Conservation (phyloP, 2,797 vertebrate genomes). For the Phoeniculus purpureus region DNA sequence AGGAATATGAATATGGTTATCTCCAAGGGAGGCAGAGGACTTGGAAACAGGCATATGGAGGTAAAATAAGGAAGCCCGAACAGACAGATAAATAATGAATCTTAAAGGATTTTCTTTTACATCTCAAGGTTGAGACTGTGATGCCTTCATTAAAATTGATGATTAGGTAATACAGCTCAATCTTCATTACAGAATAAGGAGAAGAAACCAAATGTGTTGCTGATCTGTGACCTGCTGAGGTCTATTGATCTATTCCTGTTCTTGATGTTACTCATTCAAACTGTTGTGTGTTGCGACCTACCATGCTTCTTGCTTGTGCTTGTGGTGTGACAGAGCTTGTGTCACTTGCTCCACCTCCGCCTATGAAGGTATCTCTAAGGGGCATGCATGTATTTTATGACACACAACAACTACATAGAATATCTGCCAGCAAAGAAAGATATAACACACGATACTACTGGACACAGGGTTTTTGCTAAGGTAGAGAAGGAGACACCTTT, state of each 20-base stretch:
- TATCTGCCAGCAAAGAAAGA: neutral
- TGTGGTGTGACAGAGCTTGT: accelerated
- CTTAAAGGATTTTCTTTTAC: neutral
- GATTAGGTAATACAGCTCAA: neutral
- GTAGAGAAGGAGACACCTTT: neutral
- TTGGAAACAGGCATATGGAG: neutral
- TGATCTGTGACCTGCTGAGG: neutral
- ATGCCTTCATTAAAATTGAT: neutral
- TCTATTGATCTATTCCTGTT: neutral
- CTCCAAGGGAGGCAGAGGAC: neutral
- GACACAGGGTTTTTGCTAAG: accelerated
- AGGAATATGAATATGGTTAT: neutral
- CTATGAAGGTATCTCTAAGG: neutral
- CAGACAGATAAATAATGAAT: neutral
- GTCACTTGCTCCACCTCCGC: neutral
- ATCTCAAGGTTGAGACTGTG: neutral
- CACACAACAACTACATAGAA: accelerated
- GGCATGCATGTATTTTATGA: accelerated
- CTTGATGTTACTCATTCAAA: neutral
- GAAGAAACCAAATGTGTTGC: neutral
- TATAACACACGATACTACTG: neutral
- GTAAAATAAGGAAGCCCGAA: neutral
- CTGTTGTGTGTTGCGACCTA: accelerated
- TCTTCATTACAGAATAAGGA: neutral
- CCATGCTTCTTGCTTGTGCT: neutral